Percentiles rank a stretch among this genome's conserved stretches.
phyloP scores from a whole-genome alignment of 2,113 vertebrate species.

The Clarias magur region DNA sequence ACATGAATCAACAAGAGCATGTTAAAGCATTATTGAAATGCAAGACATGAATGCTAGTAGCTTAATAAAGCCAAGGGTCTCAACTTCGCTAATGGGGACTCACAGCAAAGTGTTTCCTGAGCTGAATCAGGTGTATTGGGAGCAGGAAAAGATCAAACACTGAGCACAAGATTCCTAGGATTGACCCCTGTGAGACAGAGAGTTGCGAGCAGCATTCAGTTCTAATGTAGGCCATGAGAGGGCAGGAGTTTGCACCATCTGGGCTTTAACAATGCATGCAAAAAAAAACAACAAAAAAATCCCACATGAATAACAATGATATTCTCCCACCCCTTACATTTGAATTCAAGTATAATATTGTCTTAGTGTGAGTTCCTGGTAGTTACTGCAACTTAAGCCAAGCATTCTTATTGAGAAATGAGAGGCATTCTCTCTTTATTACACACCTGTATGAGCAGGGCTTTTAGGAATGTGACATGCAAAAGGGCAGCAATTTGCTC shows the following conservation, averaged over 20 bases:
- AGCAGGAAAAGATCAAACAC: not conserved
- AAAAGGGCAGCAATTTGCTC: conserved; percentile 25
- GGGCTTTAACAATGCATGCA: not conserved
- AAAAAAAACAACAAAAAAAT: too few species aligned
- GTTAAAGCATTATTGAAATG: not conserved
- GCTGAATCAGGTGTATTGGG: not conserved
- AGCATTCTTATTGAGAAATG: conserved; percentile 9
- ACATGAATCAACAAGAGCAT: conserved; percentile 30
- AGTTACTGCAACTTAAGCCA: not conserved
- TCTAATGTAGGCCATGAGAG: conserved; percentile 24
- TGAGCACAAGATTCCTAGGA: not conserved
- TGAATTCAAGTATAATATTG: not conserved
- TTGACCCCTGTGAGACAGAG: not conserved
- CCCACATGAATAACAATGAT: not conserved
- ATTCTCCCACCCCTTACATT: not conserved
- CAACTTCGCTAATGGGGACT: not conserved
- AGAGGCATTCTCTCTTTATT: conserved; percentile 3
- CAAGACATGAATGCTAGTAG: not conserved
- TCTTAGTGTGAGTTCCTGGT: conserved; percentile 21
- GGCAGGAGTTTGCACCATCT: conserved; percentile 13
- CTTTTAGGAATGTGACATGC: conserved; percentile 32
- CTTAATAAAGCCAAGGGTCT: not conserved
- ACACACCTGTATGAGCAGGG: not conserved
- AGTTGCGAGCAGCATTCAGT: not conserved
- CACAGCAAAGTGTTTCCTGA: not conserved